Evolutionary conservation across 2,797 vertebrate species (phyloP).

Genomic region (Peromyscus melanophrys): DNA sequence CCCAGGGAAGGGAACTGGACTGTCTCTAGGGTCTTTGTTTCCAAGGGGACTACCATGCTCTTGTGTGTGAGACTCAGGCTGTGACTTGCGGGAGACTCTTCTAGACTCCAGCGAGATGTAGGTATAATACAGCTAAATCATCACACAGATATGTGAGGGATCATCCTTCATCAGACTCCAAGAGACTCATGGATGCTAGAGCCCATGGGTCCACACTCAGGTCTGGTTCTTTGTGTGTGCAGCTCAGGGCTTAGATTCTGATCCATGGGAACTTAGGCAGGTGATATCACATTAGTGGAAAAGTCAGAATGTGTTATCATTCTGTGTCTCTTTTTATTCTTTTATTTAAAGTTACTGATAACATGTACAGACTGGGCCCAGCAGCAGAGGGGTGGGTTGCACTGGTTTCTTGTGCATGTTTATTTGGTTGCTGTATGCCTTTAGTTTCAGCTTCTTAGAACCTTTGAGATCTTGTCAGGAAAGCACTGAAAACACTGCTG

Average conservation of each 20-base stretch:
- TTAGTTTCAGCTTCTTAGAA: background rate
- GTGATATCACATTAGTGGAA: background rate
- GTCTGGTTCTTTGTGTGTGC: background rate
- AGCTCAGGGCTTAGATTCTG: background rate
- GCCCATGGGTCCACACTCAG: background rate
- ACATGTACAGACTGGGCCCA: background rate
- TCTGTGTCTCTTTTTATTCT: background rate
- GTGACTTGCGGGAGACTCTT: background rate
- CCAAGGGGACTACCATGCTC: background rate
- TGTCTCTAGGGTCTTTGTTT: background rate
- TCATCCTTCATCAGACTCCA: background rate
- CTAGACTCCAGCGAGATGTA: background rate
- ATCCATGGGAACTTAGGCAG: background rate
- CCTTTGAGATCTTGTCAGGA: background rate
- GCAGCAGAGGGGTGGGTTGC: background rate
- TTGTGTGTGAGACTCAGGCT: background rate
- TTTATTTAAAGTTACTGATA: background rate
- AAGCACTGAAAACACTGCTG: background rate
- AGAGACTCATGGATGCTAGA: background rate
- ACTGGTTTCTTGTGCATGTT: background rate
- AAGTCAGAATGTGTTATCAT: background rate
- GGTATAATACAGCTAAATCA: background rate
- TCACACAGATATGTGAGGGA: background rate
- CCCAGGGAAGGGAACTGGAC: background rate
- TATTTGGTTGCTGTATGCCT: background rate